Percentiles rank a stretch among this genome's conserved stretches.
Conservation (phyloP, 2,888 invertebrate genomes). For the Euzetes globulus region DNA sequence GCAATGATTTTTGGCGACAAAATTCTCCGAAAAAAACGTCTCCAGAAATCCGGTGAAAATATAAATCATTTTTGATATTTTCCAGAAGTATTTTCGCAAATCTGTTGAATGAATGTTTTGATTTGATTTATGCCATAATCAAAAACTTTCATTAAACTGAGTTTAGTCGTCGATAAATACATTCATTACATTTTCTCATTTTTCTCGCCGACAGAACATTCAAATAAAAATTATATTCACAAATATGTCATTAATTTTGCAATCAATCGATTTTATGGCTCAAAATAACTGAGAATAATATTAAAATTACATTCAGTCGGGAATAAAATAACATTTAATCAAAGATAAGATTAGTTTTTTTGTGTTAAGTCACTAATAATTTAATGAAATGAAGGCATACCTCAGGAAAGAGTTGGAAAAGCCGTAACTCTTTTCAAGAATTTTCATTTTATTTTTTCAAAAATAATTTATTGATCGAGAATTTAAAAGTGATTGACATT, state of each 20-base stretch:
- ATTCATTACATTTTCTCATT: too few relatives aligned
- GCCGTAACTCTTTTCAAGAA: too few relatives aligned
- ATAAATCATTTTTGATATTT: conserved; percentile 11
- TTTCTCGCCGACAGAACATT: too few relatives aligned
- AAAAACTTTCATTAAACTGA: conserved; percentile 7
- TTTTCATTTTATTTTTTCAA: not conserved
- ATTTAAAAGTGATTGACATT: not conserved
- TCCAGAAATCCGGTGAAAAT: too few relatives aligned
- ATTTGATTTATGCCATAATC: not conserved
- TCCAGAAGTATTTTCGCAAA: not conserved
- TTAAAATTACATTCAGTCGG: not conserved
- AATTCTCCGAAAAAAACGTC: not conserved
- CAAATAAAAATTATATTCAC: too few relatives aligned
- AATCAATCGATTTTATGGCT: too few relatives aligned
- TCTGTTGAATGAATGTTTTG: not conserved
- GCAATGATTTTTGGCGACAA: not conserved
- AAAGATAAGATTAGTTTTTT: conserved; percentile 2
- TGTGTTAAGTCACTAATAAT: not conserved
- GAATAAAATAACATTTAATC: conserved; percentile 7
- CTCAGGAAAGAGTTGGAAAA: not conserved
- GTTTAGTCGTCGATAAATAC: not conserved
- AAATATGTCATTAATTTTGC: too few relatives aligned
- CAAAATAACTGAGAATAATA: too few relatives aligned
- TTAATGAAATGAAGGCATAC: not conserved
- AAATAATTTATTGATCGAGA: not conserved